These are phyloP conservation scores for Macrosoma leucophasiata DNA, from an alignment of 2,888 invertebrate genomes.

Conservation along the genomic window DNA sequence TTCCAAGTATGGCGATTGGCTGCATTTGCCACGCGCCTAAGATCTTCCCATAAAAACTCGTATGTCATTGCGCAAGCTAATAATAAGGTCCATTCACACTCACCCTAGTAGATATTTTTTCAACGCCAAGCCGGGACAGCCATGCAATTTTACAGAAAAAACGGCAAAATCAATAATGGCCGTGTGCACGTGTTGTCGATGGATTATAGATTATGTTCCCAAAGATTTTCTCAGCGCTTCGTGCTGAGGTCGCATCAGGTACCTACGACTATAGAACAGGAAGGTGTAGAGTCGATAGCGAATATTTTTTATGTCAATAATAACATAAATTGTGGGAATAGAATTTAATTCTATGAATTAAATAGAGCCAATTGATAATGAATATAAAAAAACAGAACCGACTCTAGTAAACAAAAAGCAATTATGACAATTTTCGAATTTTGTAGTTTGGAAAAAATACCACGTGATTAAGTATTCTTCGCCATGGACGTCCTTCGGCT, in stretches of 20 bases:
- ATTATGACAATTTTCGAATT: too few species aligned
- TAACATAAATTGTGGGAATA: too few species aligned
- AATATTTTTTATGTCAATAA: too few species aligned
- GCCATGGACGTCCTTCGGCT: too few species aligned
- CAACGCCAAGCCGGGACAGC: slow-evolving; percentile 57
- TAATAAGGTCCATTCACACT: slow-evolving; percentile 71
- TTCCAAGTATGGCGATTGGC: too few species aligned
- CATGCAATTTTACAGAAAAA: slow-evolving; percentile 73
- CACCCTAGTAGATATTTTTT: slow-evolving; percentile 59
- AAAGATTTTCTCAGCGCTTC: slow-evolving; percentile 67
- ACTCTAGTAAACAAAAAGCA: too few species aligned
- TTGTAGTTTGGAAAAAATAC: too few species aligned
- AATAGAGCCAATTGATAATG: too few species aligned
- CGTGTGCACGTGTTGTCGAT: slow-evolving; percentile 70
- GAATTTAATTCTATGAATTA: too few species aligned
- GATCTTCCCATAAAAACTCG: slow-evolving; percentile 51
- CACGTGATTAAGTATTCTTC: too few species aligned
- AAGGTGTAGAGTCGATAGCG: slow-evolving; percentile 38
- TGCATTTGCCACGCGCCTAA: slow-evolving; percentile 54
- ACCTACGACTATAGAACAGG: slow-evolving; percentile 36
- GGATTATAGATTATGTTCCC: slow-evolving; percentile 72
- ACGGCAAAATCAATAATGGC: slow-evolving; percentile 74
- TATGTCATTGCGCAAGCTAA: slow-evolving; percentile 71
- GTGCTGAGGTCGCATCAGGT: slow-evolving; percentile 57
- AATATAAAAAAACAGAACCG: too few species aligned